Evolutionary conservation across 2,888 invertebrate genomes (phyloP).

Genomic region (Eristalis pertinax): DNA sequence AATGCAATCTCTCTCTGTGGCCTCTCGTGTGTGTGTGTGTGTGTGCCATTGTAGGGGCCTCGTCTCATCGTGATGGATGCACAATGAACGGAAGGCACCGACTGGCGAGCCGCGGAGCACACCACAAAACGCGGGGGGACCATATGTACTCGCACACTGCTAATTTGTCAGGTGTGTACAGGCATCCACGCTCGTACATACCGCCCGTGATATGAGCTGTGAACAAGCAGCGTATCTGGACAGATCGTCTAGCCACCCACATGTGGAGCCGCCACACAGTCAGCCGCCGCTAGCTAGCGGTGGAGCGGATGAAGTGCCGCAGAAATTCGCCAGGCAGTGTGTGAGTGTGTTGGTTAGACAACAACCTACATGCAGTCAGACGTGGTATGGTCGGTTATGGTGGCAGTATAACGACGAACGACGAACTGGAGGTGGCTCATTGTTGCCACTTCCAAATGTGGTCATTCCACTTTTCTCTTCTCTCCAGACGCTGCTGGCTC

Average conservation of each 20-base stretch:
- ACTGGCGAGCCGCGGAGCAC: not conserved
- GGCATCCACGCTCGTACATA: not conserved
- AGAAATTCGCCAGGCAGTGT: not conserved
- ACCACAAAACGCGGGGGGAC: not conserved
- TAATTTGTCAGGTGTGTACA: not conserved
- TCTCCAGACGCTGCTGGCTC: slow-evolving; percentile 14
- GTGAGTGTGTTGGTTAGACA: not conserved
- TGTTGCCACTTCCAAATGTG: slow-evolving; percentile 45
- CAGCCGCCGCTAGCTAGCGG: not conserved
- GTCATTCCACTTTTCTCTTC: slow-evolving; percentile 57
- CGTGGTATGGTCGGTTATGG: slow-evolving; percentile 14
- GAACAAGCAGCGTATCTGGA: slow-evolving; percentile 13
- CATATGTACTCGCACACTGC: not conserved
- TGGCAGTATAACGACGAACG: slow-evolving; percentile 11
- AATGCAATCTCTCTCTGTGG: slow-evolving; percentile 51
- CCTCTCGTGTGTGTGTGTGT: not conserved
- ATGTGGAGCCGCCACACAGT: slow-evolving; percentile 12
- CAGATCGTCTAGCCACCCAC: slow-evolving; percentile 61
- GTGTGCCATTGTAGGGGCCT: not conserved
- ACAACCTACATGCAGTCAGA: slow-evolving; percentile 14
- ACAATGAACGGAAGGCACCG: slow-evolving; percentile 1
- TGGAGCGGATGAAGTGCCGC: not conserved
- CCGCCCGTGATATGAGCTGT: not conserved
- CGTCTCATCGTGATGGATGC: not conserved
- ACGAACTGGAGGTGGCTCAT: slow-evolving; percentile 22